Evolutionary conservation across 2,797 vertebrate genomes (phyloP).

Genomic region (Bucorvus abyssinicus): DNA sequence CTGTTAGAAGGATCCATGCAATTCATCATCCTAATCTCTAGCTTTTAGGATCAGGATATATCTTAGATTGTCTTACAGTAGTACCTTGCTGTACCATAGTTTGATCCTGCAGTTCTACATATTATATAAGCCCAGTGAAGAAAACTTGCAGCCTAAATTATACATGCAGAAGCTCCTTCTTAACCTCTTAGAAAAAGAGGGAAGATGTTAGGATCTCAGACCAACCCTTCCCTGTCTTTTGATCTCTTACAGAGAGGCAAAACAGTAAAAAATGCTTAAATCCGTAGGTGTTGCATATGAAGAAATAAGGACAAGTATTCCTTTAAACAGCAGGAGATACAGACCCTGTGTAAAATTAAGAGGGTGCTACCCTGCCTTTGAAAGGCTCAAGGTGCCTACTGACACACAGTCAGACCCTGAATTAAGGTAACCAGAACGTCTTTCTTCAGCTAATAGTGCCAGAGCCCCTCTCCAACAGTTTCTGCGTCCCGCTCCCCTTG

Average conservation of each 20-base stretch:
- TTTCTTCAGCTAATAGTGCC: neutral
- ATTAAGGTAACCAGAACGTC: neutral
- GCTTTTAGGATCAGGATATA: neutral
- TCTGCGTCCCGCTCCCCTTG: neutral
- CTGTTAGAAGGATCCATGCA: neutral
- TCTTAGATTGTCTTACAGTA: neutral
- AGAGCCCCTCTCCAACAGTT: fast-evolving
- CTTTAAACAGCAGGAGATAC: neutral
- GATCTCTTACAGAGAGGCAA: neutral
- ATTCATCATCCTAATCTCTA: neutral
- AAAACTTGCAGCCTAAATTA: neutral
- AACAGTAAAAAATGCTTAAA: neutral
- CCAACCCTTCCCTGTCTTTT: neutral
- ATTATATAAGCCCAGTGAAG: neutral
- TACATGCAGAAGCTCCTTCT: neutral
- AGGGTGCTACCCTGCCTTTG: neutral
- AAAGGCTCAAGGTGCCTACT: neutral
- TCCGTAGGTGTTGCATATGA: neutral
- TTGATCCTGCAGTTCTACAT: neutral
- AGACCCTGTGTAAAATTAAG: neutral
- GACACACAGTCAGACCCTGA: neutral
- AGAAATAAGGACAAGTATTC: neutral
- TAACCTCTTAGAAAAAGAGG: neutral
- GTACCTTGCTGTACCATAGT: neutral
- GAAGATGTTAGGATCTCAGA: neutral